phyloP scores from a whole-genome alignment of 2,797 vertebrate genomes.

The Sorex maritimensis region DNA sequence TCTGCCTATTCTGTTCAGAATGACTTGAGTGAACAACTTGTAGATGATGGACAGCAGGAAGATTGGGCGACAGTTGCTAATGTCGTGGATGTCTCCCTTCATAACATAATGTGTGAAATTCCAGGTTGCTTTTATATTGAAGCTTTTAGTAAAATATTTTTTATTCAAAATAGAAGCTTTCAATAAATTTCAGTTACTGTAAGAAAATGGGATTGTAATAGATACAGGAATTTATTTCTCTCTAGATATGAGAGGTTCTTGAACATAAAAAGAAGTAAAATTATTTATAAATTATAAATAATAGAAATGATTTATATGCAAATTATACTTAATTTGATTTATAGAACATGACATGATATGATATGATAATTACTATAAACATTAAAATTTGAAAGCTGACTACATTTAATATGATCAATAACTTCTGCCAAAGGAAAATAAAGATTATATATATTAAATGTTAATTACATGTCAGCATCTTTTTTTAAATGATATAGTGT shows the following conservation, averaged over 20 bases:
- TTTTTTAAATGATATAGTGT: not conserved
- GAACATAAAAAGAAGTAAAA: not conserved
- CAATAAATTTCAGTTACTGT: not conserved
- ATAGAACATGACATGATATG: not conserved
- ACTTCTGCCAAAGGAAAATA: conserved; percentile 41
- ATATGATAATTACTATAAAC: conserved; percentile 23
- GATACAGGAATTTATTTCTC: conserved; percentile 3
- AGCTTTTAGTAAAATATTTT: not conserved
- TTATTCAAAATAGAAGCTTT: conserved; percentile 21
- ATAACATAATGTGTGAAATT: conserved; percentile 5
- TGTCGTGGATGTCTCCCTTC: not conserved
- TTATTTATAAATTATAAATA: not conserved
- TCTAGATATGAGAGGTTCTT: not conserved
- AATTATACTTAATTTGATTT: not conserved
- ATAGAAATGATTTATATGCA: conserved; percentile 1
- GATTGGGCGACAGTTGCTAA: too few species aligned
- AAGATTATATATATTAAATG: not conserved
- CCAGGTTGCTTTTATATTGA: not conserved
- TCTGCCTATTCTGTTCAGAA: too few species aligned
- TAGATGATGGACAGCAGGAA: too few species aligned
- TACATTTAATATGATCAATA: conserved; percentile 12
- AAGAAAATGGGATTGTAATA: not conserved
- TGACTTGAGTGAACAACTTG: too few species aligned
- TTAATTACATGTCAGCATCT: not conserved
- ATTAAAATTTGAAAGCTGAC: conserved; percentile 10